phyloP scores from a whole-genome alignment of 1,140 invertebrate genomes.

The Drosophila santomea region DNA sequence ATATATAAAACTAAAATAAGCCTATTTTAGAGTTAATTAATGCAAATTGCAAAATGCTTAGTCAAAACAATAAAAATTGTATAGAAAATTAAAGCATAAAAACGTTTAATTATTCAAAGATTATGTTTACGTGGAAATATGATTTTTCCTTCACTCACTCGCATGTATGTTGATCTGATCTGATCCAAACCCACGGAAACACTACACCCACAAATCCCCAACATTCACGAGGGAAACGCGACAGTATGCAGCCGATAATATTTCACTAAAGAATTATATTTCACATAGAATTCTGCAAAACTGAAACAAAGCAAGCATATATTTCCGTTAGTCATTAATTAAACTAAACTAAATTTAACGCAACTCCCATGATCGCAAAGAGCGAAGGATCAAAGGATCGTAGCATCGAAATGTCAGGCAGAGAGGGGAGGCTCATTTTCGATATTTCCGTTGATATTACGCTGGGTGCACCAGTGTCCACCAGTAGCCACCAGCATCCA shows the following conservation, averaged over 20 bases:
- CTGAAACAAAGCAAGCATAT: conserved; percentile 3
- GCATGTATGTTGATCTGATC: conserved; percentile 1
- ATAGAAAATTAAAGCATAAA: conserved; percentile 77
- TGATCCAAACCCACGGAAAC: conserved; percentile 7
- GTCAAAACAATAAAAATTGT: conserved; percentile 83
- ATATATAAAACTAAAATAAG: conserved; percentile 60
- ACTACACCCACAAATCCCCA: conserved; percentile 29
- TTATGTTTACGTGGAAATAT: conserved; percentile 58
- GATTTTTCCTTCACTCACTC: conserved; percentile 46
- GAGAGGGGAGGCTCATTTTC: background rate
- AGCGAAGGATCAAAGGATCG: background rate
- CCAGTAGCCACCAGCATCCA: no score
- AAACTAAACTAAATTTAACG: conserved; percentile 27
- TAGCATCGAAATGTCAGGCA: background rate
- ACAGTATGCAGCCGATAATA: conserved; percentile 57
- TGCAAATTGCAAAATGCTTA: conserved; percentile 79
- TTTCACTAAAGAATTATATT: conserved; percentile 42
- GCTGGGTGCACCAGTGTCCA: background rate
- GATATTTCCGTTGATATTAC: conserved; percentile 9
- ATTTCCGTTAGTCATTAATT: conserved; percentile 50
- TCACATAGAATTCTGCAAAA: conserved; percentile 10
- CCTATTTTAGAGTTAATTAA: conserved; percentile 82
- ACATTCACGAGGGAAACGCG: conserved; percentile 24
- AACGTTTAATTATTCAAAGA: conserved; percentile 76
- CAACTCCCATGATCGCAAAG: conserved; percentile 5